Evolutionary conservation across 1,140 invertebrate species (phyloP).

Genomic region (Aphis craccivora): DNA sequence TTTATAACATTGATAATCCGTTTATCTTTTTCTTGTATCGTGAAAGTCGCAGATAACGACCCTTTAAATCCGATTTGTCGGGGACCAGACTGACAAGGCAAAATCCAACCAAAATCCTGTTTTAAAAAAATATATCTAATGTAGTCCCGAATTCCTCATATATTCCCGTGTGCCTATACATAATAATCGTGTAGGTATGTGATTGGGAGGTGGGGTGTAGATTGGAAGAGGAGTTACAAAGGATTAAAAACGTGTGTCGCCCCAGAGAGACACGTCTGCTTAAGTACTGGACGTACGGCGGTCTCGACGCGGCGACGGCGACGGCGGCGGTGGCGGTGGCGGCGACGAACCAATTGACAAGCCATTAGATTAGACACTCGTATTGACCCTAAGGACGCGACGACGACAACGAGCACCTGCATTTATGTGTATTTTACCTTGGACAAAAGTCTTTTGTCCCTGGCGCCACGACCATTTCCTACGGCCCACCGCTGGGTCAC

Average conservation of each 20-base stretch:
- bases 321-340: slow-evolving; percentile 1
- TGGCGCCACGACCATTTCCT: slow-evolving; percentile 52
- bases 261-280: slow-evolving; percentile 9
- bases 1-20: slow-evolving; percentile 14
- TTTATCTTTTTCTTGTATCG: slow-evolving; percentile 30
- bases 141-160: background rate
- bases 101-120: background rate
- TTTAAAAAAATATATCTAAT: background rate
- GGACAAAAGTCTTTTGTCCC: slow-evolving; percentile 55
- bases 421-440: slow-evolving; percentile 38
- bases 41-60: slow-evolving; percentile 46
- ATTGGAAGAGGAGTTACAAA: slow-evolving; percentile 4
- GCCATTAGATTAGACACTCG: slow-evolving; percentile 51
- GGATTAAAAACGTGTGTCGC: slow-evolving; percentile 43
- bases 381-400: slow-evolving; percentile 29
- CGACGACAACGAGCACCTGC: slow-evolving; percentile 47
- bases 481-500: slow-evolving; percentile 37
- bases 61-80: slow-evolving; percentile 49
- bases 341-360: slow-evolving; percentile 50
- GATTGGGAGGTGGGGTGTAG: background rate
- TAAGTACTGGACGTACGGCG: background rate
- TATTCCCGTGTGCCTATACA: background rate
- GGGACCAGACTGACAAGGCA: background rate
- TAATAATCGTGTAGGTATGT: background rate
- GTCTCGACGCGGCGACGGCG: background rate